Evolutionary conservation across 2,797 vertebrate species (phyloP).

Genomic region (Pantherophis vulpinus): DNA sequence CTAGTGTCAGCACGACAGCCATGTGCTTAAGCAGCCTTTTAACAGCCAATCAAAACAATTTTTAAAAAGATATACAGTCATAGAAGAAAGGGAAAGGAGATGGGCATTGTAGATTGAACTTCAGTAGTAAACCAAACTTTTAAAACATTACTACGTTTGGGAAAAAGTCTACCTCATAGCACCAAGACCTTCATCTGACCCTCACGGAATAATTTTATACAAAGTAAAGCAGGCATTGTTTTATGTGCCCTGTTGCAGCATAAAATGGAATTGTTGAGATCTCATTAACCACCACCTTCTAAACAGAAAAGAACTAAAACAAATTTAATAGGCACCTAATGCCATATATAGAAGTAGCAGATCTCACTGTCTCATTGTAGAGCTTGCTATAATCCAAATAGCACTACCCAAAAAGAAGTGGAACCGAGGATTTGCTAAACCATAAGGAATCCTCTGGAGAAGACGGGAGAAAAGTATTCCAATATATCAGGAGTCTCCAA

Average conservation of each 20-base stretch:
- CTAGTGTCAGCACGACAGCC: not conserved
- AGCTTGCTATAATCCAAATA: not conserved
- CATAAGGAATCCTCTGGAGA: not conserved
- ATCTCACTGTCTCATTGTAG: not conserved
- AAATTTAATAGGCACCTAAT: not conserved
- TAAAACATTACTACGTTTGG: not conserved
- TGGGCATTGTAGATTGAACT: not conserved
- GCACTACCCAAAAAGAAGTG: not conserved
- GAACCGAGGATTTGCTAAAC: not conserved
- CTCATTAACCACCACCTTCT: not conserved
- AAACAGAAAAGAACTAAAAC: not conserved
- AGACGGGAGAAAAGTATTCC: not conserved
- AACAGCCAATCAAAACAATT: not conserved
- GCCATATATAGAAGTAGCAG: not conserved
- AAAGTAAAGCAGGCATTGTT: not conserved
- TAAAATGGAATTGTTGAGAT: not conserved
- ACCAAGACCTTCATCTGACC: not conserved
- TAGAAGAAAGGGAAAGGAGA: not conserved
- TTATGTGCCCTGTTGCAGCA: not conserved
- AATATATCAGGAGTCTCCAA: not conserved
- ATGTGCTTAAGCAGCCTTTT: not conserved
- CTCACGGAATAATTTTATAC: not conserved
- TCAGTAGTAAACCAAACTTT: not conserved
- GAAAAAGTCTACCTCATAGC: not conserved
- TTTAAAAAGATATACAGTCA: not conserved